A percentile compares a stretch with the other conserved stretches of the same genome.
These are phyloP conservation scores for Macrosoma leucophasiata DNA, from an alignment of 2,888 invertebrate genomes.

Conservation along the genomic window DNA sequence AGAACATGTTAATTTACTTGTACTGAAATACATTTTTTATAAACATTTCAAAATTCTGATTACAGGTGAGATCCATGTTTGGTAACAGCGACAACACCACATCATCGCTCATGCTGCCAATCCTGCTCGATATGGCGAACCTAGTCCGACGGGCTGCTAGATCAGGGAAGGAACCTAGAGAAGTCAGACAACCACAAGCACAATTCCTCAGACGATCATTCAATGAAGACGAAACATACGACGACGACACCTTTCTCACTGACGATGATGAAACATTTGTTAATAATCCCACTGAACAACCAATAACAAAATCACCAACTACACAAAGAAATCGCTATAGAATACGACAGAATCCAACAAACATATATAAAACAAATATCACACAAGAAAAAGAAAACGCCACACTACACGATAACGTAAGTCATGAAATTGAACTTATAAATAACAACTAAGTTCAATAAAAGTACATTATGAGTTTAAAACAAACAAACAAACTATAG, in stretches of 20 bases:
- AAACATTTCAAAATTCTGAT: too few species aligned
- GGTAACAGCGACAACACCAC: slow-evolving; percentile 71
- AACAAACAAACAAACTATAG: slow-evolving; percentile 7
- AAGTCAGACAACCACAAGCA: slow-evolving; percentile 45
- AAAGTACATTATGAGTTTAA: slow-evolving; percentile 9
- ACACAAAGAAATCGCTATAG: slow-evolving; percentile 33
- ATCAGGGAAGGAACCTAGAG: slow-evolving; percentile 50
- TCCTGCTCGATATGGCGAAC: slow-evolving; percentile 79
- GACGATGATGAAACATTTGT: slow-evolving; percentile 50
- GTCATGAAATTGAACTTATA: slow-evolving; percentile 12
- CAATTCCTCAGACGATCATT: slow-evolving; percentile 57
- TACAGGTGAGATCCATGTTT: slow-evolving; percentile 77
- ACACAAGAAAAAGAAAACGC: slow-evolving; percentile 27
- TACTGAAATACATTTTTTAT: too few species aligned
- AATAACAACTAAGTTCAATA: slow-evolving; percentile 13
- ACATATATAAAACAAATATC: slow-evolving; percentile 31
- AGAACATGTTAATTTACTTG: too few species aligned
- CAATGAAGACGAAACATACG: slow-evolving; percentile 46
- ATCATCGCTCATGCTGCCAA: slow-evolving; percentile 77
- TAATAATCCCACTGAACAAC: slow-evolving; percentile 28
- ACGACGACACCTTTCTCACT: slow-evolving; percentile 36
- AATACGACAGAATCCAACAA: slow-evolving; percentile 41
- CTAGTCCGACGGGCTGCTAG: slow-evolving; percentile 72
- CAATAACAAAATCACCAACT: slow-evolving; percentile 25
- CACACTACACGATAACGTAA: slow-evolving; percentile 29